Conservation (phyloP, 2,888 invertebrate species). For the Ichneumoninae sp. region DNA sequence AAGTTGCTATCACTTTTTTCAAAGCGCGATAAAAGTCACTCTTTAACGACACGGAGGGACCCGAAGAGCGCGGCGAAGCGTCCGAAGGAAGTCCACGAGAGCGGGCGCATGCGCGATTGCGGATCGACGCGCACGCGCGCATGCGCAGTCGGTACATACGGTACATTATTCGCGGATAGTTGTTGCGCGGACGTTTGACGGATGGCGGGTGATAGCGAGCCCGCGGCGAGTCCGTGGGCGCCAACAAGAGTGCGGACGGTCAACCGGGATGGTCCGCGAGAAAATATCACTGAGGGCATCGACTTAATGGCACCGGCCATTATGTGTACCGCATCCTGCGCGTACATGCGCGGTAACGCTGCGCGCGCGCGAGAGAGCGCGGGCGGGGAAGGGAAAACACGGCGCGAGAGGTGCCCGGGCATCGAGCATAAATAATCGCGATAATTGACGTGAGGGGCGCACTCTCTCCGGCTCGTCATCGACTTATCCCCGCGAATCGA, state of each 20-base stretch:
- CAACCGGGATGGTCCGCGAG: constrained; percentile 73
- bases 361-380: constrained; percentile 7
- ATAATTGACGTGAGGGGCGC: constrained; percentile 73
- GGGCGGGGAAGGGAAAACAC: constrained; percentile 17
- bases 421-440: constrained; percentile 78
- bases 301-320: constrained; percentile 81
- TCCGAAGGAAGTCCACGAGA: not conserved
- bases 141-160: constrained; percentile 3
- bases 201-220: constrained; percentile 76
- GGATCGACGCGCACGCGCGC: not conserved
- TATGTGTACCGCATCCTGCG: constrained; percentile 69
- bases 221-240: constrained; percentile 77
- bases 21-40: constrained; percentile 29
- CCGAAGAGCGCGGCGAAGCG: not conserved
- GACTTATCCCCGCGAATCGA: constrained; percentile 30
- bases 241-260: constrained; percentile 79
- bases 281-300: constrained; percentile 82
- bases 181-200: constrained; percentile 76
- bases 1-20: no score
- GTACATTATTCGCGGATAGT: constrained; percentile 35
- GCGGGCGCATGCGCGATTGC: not conserved
- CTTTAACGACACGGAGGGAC: constrained; percentile 12
- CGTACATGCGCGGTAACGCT: constrained; percentile 38
- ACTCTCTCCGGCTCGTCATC: constrained; percentile 46
- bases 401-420: constrained; percentile 70